These are phyloP conservation scores for Drosophila murphyi DNA, from an alignment of 1,140 invertebrate species.

Conservation along the genomic window DNA sequence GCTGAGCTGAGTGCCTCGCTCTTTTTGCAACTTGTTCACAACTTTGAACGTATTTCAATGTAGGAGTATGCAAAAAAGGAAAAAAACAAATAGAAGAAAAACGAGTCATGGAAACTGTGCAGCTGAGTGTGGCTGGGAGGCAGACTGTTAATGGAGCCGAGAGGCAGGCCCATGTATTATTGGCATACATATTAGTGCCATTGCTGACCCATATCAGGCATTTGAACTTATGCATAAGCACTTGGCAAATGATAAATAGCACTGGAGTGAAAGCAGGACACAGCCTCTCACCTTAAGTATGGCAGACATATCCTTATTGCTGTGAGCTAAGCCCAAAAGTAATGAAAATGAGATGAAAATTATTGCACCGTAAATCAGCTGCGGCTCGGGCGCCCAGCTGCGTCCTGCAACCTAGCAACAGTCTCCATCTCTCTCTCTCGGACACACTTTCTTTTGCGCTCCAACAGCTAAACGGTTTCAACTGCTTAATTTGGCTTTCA, in stretches of 20 bases:
- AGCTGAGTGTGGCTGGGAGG: conserved; percentile 35
- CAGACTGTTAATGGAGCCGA: not conserved
- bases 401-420: conserved; percentile 18
- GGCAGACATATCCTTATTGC: conserved; percentile 10
- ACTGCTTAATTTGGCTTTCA: conserved; percentile 83
- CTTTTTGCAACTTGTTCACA: conserved; percentile 68
- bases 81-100: conserved; percentile 15
- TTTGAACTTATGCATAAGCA: conserved; percentile 55
- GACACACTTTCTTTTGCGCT: not conserved
- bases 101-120: conserved; percentile 53
- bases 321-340: conserved; percentile 54
- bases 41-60: conserved; percentile 51
- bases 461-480: conserved; percentile 67
- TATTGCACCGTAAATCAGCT: conserved; percentile 80
- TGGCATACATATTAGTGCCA: conserved; percentile 25
- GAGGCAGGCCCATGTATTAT: conserved; percentile 28
- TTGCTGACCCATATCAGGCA: conserved; percentile 17
- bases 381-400: conserved; percentile 63
- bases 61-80: conserved; percentile 7
- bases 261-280: conserved; percentile 46
- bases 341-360: conserved; percentile 83
- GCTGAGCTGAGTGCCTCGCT: conserved; percentile 29
- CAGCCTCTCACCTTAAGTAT: conserved; percentile 49
- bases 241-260: conserved; percentile 73
- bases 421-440: not conserved